Evolutionary conservation across 2,113 vertebrate species (phyloP), one percentile per base, ranked within the genome.

Genomic region (Chunga burmeisteri): DNA sequence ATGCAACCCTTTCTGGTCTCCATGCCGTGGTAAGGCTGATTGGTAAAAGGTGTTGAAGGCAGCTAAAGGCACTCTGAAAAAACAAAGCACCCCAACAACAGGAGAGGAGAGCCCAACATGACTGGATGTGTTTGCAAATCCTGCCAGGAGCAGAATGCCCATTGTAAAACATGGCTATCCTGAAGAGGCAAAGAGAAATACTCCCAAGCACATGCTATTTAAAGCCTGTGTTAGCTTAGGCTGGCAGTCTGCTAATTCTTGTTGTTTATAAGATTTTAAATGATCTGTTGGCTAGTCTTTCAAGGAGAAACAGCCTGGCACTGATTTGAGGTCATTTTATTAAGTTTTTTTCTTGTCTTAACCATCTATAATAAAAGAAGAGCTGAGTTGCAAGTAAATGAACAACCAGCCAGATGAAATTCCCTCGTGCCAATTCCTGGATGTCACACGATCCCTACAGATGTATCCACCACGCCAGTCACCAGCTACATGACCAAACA

Each of bases 41-140:
- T 38, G 55, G 78, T 53, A 67, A 90, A 85, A 81, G 42, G 55
- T 62, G 50, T 36, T 23, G 30, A 90, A 92, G 47, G 66, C 52
- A 92, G 20, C 32, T 78, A 47, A 85, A 79, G 26, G 16, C 44
- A 63, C 16, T 78, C 59, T 4, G 11, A 55, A n/a, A 82, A 81
- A 86, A 34, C 46, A 83, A 21, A 83, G 47, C 20, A 66, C 16
- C 0, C 11, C 34, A 73, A 40, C 67, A 86, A 44, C 0, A 0
- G 46, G 52, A 90, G 42, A 11, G 0, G 1, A 27, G 2, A 81
- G 84, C 46, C 27, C 50, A 86, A n/a, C 0, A 0, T 3, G 6
- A 81, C 25, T 65, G 49, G 74, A 75, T 46, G 32, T 8, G 7
- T 52, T 85, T 65, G 50, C 49, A 91, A 90, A 79, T 72, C 85